phyloP scores from a whole-genome alignment of 2,888 invertebrate genomes.

The Apamea anceps region DNA sequence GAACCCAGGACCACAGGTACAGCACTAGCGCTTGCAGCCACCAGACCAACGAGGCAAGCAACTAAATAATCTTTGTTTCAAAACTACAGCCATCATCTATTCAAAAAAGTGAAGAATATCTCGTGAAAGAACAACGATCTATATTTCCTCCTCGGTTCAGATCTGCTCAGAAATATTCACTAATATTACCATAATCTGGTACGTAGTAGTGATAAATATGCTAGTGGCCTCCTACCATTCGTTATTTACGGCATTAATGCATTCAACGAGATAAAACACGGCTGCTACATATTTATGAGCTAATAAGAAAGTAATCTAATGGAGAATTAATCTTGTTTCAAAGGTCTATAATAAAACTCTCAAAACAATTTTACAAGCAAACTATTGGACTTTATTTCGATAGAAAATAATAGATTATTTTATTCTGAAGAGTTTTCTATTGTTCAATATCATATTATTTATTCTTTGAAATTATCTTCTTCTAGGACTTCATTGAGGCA shows the following conservation, averaged over 20 bases:
- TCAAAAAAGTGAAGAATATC: slow-evolving; percentile 21
- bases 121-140: slow-evolving; percentile 27
- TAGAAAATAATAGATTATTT: background rate
- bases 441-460: background rate
- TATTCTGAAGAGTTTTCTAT: too few species aligned
- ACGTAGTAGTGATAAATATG: slow-evolving; percentile 55
- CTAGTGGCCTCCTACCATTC: slow-evolving; percentile 43
- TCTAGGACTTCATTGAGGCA: background rate
- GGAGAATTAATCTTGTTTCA: slow-evolving; percentile 20
- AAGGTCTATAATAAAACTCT: background rate
- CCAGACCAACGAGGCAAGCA: background rate
- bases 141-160: slow-evolving; percentile 27
- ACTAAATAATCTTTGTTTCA: background rate
- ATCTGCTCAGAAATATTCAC: slow-evolving; percentile 51
- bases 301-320: slow-evolving; percentile 43
- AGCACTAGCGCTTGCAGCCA: background rate
- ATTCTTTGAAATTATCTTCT: background rate
- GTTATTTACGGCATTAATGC: slow-evolving; percentile 53
- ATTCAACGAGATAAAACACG: slow-evolving; percentile 55
- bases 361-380: slow-evolving; percentile 1
- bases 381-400: too few species aligned
- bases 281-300: slow-evolving; percentile 50
- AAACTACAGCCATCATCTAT: slow-evolving; percentile 16
- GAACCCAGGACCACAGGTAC: background rate
- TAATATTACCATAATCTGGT: slow-evolving; percentile 58